These are phyloP conservation scores for Lepus townsendii DNA, from an alignment of 2,797 vertebrate species.

Conservation along the genomic window DNA sequence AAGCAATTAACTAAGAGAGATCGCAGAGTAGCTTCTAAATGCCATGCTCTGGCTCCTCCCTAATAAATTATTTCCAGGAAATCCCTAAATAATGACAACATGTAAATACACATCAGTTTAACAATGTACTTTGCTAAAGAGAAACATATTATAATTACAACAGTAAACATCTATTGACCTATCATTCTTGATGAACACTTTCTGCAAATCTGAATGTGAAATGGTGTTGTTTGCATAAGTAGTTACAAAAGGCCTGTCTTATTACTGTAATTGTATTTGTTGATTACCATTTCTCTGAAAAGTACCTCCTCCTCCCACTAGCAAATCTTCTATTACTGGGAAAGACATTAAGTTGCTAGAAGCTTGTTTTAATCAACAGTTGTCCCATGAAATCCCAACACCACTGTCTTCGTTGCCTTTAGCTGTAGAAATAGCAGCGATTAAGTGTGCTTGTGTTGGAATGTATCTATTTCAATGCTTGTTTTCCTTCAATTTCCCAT, in stretches of 20 bases:
- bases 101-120: neutral
- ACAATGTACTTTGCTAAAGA: conserved; percentile 54
- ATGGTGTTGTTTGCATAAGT: conserved; percentile 51
- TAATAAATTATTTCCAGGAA: conserved; percentile 52
- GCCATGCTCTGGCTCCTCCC: neutral
- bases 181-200: conserved; percentile 67
- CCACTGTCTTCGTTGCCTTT: conserved; percentile 73
- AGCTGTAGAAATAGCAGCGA: conserved; percentile 57
- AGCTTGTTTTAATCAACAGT: conserved; percentile 78
- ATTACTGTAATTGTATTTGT: conserved; percentile 62
- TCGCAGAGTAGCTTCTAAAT: conserved; percentile 21
- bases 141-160: conserved; percentile 67
- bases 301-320: neutral
- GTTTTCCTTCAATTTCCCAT: conserved; percentile 75
- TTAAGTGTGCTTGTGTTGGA: conserved; percentile 25
- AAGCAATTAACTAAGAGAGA: conserved; percentile 51
- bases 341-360: conserved; percentile 72
- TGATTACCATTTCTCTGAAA: conserved; percentile 57
- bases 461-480: conserved; percentile 1
- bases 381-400: conserved; percentile 76
- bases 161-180: neutral
- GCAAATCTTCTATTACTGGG: conserved; percentile 19
- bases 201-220: conserved; percentile 67
- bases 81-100: conserved; percentile 57
- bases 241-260: conserved; percentile 56